A percentile compares a stretch with the other conserved stretches of the same genome.
Evolutionary conservation across 2,113 vertebrate genomes (phyloP).

Genomic region (Apteryx mantelli): DNA sequence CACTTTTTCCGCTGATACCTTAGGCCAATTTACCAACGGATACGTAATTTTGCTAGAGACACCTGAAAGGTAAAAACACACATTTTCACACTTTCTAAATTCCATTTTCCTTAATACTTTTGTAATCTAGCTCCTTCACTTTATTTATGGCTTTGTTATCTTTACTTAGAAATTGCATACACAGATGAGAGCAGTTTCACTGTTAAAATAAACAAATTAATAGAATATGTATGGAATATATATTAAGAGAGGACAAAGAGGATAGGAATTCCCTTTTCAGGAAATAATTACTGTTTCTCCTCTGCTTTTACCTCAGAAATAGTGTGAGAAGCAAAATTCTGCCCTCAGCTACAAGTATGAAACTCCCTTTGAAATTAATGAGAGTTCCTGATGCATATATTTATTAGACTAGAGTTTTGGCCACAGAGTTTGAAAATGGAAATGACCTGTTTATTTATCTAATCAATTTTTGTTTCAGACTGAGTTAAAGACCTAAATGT

Average conservation of each 20-base stretch:
- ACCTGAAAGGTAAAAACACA: constrained; percentile 18
- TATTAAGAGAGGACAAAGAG: background rate
- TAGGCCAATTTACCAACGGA: background rate
- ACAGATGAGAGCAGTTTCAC: background rate
- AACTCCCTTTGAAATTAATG: background rate
- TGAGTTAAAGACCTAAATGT: background rate
- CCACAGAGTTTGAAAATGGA: background rate
- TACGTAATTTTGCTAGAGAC: background rate
- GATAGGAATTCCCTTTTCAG: background rate
- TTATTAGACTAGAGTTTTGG: background rate
- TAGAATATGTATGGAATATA: background rate
- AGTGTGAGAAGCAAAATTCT: background rate
- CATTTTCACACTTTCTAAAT: background rate
- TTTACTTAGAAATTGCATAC: constrained; percentile 15
- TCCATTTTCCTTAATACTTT: background rate
- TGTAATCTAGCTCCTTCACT: background rate
- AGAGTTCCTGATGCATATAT: background rate
- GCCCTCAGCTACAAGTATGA: background rate
- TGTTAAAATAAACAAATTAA: constrained; percentile 29
- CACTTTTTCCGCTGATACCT: background rate
- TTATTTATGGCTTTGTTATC: constrained; percentile 8
- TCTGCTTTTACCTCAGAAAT: background rate
- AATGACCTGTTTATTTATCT: background rate
- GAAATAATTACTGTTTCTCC: background rate
- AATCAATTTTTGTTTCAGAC: background rate